Percentiles rank a stretch among this genome's conserved stretches.
These are phyloP conservation scores for Drosophila sp. DNA, from an alignment of 1,140 invertebrate genomes.

Conservation along the genomic window DNA sequence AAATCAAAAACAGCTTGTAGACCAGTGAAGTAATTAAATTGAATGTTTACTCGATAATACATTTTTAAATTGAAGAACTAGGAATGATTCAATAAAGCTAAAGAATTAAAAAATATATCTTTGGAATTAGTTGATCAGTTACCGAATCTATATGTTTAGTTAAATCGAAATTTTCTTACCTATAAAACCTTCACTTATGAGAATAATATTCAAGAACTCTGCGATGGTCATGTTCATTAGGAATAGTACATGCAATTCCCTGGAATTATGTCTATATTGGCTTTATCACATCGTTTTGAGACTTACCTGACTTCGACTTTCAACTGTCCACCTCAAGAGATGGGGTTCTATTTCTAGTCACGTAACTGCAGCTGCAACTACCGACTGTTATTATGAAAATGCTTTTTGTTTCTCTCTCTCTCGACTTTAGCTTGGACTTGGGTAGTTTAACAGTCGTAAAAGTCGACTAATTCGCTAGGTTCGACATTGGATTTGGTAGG, in stretches of 20 bases:
- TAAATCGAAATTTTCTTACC: no score
- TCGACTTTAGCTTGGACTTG: conserved; percentile 12
- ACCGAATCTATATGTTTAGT: no score
- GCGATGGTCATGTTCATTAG: neutral
- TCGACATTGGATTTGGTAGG: conserved; percentile 24
- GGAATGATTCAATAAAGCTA: no score
- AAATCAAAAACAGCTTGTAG: no score
- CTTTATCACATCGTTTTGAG: conserved; percentile 18
- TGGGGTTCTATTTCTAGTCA: conserved; percentile 32
- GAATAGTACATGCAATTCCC: conserved; percentile 5
- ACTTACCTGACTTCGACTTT: conserved; percentile 7
- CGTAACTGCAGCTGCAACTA: conserved; percentile 47
- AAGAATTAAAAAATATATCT: no score
- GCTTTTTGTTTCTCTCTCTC: neutral
- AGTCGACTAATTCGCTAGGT: conserved; percentile 23
- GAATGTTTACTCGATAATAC: no score
- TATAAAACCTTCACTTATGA: neutral
- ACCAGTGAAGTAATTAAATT: no score
- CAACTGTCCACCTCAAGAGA: neutral
- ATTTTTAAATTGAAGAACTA: no score
- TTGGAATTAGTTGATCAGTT: no score
- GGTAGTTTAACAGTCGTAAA: conserved; percentile 50
- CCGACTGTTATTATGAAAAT: conserved; percentile 50
- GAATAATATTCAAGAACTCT: conserved; percentile 6
- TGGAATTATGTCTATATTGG: conserved; percentile 7